Base-by-base conservation (phyloP, 2,888 invertebrate species). In the Plebejus melissa region DNA sequence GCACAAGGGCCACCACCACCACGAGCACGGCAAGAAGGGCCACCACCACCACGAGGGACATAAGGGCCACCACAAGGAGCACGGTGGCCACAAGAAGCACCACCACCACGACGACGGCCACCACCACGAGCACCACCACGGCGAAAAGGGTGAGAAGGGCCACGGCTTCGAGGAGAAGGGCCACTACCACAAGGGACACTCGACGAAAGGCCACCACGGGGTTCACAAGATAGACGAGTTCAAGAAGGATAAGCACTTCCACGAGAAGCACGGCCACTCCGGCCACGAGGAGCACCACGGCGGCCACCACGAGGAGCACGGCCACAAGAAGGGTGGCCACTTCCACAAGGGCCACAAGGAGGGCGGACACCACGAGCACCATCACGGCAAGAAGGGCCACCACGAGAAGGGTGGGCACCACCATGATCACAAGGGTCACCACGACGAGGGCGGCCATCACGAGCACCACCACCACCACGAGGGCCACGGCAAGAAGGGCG, bases 221-320 rank as follows among this genome's bases (percentile, higher is more conserved):
- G 94, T 97, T 1, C 97, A 97, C 89, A 97, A 97, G 86, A 85
- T 96, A 86, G 96, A 97, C 87, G 97, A 97, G 86, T 97, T 95
- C 89, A 96, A 97, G 85, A 97, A 97, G 85, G 95, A 97, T 82
- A 97, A 97, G 83, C 96, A 97, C 86, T 97, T 96, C 95, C 97
- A 96, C 87, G 96, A 97, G 81, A 97, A 97, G 86, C 96, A 96
- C 81, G 97, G 97, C 81, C 96, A 96, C 80, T 95, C 95, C 75
- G 97, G 96, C 0, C 95, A 95, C 83, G 96, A 97, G 85, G 96
- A 96, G 83, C 96, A 96, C 79, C 96, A 97, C 83, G 97, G 97
- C 76, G 96, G 95, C 54, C 95, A 96, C 85, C 96, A 97, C 84
- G 95, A 96, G 82, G 96, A 96, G 82, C 96, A 96, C 80, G 96